These are phyloP conservation scores for Aleiodes testaceus DNA, from an alignment of 2,888 invertebrate species.

Conservation along the genomic window DNA sequence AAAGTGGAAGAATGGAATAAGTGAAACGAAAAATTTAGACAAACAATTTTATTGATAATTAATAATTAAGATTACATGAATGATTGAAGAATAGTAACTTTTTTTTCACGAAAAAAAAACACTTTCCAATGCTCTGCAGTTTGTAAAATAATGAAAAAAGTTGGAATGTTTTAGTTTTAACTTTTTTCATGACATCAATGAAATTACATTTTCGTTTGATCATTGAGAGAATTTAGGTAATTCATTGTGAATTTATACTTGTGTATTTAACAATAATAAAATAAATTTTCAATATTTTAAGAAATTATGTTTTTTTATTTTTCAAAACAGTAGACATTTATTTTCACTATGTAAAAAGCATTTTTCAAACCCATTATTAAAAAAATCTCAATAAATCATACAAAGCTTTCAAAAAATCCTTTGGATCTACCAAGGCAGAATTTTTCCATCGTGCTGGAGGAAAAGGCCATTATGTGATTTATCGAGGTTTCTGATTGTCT, in stretches of 20 bases:
- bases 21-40: neutral
- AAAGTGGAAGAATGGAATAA: slow-evolving; percentile 4
- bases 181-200: neutral
- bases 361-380: too few relatives aligned
- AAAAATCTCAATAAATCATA: too few relatives aligned
- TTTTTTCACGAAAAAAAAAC: neutral
- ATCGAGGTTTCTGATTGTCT: slow-evolving; percentile 78
- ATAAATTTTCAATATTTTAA: neutral
- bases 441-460: slow-evolving; percentile 84
- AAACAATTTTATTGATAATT: slow-evolving; percentile 5
- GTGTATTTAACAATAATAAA: neutral
- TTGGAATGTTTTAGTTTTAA: neutral
- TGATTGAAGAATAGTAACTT: neutral
- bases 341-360: too few relatives aligned
- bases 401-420: too few relatives aligned
- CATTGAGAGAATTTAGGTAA: neutral
- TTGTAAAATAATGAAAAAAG: neutral
- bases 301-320: neutral
- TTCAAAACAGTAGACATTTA: neutral
- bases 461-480: slow-evolving; percentile 84
- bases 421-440: slow-evolving; percentile 80
- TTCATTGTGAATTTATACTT: slow-evolving; percentile 11
- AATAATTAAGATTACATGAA: neutral
- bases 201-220: neutral
- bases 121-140: neutral